These are phyloP conservation scores for Drosophila equinoxialis DNA, from an alignment of 1,140 invertebrate species.

Conservation along the genomic window DNA sequence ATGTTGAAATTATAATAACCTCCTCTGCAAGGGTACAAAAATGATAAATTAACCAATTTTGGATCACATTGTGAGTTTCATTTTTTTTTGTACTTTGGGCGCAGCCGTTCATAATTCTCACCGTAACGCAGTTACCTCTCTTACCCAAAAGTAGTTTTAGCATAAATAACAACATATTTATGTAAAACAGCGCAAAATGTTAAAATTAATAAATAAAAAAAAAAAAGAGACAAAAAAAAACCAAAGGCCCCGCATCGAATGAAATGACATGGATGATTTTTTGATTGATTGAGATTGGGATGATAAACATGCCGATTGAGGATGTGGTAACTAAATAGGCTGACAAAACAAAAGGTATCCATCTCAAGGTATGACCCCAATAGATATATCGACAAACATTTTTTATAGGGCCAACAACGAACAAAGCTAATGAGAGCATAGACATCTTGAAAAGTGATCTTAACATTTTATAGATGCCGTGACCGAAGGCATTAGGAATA, in stretches of 20 bases:
- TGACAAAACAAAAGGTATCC: slow-evolving; percentile 3
- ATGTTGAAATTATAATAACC: neutral
- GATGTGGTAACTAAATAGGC: slow-evolving; percentile 25
- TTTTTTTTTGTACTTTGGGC: no score
- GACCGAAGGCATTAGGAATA: slow-evolving; percentile 47
- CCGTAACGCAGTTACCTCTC: neutral
- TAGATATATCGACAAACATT: slow-evolving; percentile 16
- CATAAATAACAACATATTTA: slow-evolving; percentile 28
- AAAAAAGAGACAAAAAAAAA: neutral
- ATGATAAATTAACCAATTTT: neutral
- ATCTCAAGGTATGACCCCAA: slow-evolving; percentile 20
- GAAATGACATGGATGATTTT: slow-evolving; percentile 27
- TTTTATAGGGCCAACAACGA: neutral
- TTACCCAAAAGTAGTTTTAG: neutral
- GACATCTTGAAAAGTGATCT: slow-evolving; percentile 25
- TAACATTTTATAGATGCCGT: slow-evolving; percentile 51
- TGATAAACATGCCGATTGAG: slow-evolving; percentile 24
- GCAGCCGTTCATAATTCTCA: slow-evolving; percentile 12
- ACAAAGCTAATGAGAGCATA: neutral
- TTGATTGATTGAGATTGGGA: slow-evolving; percentile 44
- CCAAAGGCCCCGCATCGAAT: slow-evolving; percentile 38
- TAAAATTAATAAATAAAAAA: neutral
- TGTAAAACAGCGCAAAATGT: slow-evolving; percentile 27
- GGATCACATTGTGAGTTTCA: no score
- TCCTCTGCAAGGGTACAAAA: slow-evolving; percentile 4